Conservation (phyloP, 1,140 invertebrate species). For the Periplaneta americana region DNA sequence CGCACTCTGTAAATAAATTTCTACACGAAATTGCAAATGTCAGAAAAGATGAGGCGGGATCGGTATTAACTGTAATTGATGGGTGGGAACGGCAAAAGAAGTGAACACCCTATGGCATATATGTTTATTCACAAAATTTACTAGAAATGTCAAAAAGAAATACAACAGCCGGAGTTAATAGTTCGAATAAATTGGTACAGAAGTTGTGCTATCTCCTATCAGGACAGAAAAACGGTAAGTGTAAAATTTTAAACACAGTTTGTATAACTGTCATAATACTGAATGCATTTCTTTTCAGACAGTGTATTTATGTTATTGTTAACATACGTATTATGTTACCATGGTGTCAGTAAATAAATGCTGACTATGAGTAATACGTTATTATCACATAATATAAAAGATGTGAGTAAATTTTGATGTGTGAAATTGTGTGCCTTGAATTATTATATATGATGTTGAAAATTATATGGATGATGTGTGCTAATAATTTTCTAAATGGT, state of each 20-base stretch:
- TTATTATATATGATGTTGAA: not conserved
- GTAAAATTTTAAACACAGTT: not conserved
- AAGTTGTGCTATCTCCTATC: not conserved
- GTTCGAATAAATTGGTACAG: not conserved
- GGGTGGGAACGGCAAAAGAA: not conserved
- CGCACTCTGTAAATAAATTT: not conserved
- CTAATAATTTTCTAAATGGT: not conserved
- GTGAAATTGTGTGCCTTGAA: not conserved
- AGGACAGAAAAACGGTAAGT: not conserved
- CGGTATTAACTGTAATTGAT: not conserved
- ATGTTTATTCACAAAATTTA: not conserved
- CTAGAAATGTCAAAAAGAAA: not conserved
- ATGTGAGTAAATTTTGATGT: not conserved
- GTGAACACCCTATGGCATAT: not conserved
- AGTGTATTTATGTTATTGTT: not conserved
- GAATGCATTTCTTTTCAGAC: no score
- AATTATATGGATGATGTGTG: not conserved
- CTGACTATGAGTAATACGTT: not conserved
- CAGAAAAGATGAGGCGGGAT: not conserved
- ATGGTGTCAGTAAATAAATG: not conserved
- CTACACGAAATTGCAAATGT: not conserved
- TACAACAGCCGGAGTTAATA: not conserved
- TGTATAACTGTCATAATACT: no score
- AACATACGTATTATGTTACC: not conserved
- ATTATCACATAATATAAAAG: not conserved